phyloP scores from a whole-genome alignment of 2,113 vertebrate species.

The Pygoscelis adeliae region DNA sequence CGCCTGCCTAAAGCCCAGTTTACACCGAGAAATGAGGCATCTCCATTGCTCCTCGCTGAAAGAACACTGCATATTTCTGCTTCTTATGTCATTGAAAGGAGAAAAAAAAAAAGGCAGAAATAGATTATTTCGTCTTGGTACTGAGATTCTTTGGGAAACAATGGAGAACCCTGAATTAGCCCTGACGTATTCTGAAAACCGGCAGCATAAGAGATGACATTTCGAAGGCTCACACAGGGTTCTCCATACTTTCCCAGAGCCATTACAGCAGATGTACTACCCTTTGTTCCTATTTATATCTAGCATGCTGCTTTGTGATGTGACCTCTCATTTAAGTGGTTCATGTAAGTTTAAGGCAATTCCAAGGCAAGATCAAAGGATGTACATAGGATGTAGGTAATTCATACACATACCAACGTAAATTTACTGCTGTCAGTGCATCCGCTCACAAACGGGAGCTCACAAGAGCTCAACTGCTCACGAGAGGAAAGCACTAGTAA shows the following conservation, averaged over 20 bases:
- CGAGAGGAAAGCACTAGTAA: background rate
- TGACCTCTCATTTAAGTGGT: background rate
- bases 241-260: background rate
- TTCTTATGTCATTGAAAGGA: background rate
- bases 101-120: background rate
- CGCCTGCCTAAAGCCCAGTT: background rate
- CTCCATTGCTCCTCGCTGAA: background rate
- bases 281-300: background rate
- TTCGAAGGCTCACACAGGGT: background rate
- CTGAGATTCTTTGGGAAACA: background rate
- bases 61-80: background rate
- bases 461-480: background rate
- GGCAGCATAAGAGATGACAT: background rate
- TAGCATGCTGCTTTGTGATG: background rate
- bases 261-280: rapidly evolving
- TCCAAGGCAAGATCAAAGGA: background rate
- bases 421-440: background rate
- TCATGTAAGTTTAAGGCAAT: background rate
- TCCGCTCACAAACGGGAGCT: background rate
- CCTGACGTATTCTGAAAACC: background rate
- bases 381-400: rapidly evolving
- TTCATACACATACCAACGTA: rapidly evolving
- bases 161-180: background rate
- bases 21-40: background rate
- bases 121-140: background rate